Evolutionary conservation across 2,888 invertebrate genomes (phyloP), one percentile per base, ranked within the genome.

Genomic region (Smittia sp.): DNA sequence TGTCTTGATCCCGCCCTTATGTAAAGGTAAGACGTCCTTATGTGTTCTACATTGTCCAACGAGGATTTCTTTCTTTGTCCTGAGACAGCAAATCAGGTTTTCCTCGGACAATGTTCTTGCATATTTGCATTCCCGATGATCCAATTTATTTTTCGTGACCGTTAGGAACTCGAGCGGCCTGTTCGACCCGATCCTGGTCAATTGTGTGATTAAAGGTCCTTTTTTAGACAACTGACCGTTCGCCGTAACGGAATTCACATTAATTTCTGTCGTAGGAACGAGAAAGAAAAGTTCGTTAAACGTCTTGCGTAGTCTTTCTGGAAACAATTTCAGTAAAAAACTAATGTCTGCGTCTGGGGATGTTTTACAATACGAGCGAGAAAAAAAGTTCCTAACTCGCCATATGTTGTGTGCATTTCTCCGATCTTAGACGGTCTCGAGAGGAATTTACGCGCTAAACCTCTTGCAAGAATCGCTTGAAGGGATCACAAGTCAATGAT

Each of bases 141-240:
- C 69, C 32, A 69, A 69, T 69, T 69, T 69, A 38, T 67, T 24
- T 67, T 52, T 69, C 46, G 13, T 32, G 69, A 25, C 69, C 69
- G 69, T 69, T 69, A 69, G 46, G 6, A 41, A 6, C 32, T 32
- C 32, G 32, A 9, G 9, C 32, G 32, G 9, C 39, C n/a, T 11
- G 41, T 39, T 38, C 4, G 11, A 66, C 38, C 66, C 20, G 11
- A 22, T 20, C 18, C 18, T 58, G 58, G 58, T 58, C 58, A 58
- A 58, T 58, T 58, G 58, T 58, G 6, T 58, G 58, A 58, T 58
- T 58, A 58, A 58, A 58, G 58, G 58, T 58, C 11, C 58, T 22
- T 58, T 58, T 58, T 20, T 2, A 7, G 7, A 41, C 11, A 54
- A 69, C 52, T 54, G 54, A 54, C 69, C 69, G 27, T 27, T 68